Percentiles rank a stretch among this genome's conserved stretches.
Evolutionary conservation across 1,140 invertebrate species (phyloP).

Genomic region (Apis dorsata): DNA sequence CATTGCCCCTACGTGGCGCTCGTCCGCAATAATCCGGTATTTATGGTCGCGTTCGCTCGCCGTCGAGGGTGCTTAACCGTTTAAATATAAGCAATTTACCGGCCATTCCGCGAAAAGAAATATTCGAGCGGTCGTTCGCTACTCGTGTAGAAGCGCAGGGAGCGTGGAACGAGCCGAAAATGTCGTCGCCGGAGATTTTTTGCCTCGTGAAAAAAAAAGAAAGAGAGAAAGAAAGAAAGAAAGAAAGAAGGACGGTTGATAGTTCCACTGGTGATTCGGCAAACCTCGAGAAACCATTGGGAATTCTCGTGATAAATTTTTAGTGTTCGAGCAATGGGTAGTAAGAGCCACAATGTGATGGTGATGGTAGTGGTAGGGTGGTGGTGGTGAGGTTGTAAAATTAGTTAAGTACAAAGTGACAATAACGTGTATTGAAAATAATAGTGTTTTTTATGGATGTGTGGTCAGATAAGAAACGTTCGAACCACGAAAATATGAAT

Average conservation of each 20-base stretch:
- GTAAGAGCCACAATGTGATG: too few species aligned
- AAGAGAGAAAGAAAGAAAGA: neutral
- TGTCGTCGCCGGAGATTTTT: slow-evolving; percentile 7
- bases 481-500: too few species aligned
- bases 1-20: neutral
- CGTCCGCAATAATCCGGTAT: slow-evolving; percentile 39
- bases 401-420: too few species aligned
- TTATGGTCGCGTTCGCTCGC: slow-evolving; percentile 24
- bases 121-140: neutral
- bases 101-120: slow-evolving; percentile 27
- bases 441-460: too few species aligned
- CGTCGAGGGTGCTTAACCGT: slow-evolving; percentile 6
- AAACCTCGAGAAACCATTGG: slow-evolving; percentile 24
- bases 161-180: neutral
- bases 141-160: neutral
- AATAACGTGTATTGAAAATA: too few species aligned
- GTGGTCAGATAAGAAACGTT: too few species aligned
- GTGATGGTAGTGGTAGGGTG: too few species aligned
- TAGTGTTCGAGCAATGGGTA: neutral
- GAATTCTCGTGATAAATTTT: neutral
- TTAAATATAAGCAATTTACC: slow-evolving; percentile 35
- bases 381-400: too few species aligned
- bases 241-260: neutral
- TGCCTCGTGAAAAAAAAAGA: slow-evolving; percentile 18
- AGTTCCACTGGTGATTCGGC: neutral